phyloP scores from a whole-genome alignment of 2,797 vertebrate species.

The Acipenser oxyrinchus region DNA sequence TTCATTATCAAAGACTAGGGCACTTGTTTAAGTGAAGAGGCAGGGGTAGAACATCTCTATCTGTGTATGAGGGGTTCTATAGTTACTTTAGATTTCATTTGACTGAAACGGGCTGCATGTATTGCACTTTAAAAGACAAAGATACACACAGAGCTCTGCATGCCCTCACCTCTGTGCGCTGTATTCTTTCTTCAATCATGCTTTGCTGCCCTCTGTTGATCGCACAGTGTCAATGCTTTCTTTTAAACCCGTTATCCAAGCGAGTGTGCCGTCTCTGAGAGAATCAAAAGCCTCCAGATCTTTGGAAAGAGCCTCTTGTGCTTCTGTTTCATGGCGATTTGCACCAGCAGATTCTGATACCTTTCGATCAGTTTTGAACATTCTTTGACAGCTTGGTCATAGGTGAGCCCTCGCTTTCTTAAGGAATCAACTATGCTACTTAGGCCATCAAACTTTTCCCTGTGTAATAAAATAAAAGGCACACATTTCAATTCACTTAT shows the following conservation, averaged over 20 bases:
- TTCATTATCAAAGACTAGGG: too few relatives aligned
- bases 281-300: constrained; percentile 53
- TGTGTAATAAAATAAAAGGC: constrained; percentile 36
- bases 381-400: constrained; percentile 55
- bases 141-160: constrained; percentile 23
- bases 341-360: constrained; percentile 55
- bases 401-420: constrained; percentile 59
- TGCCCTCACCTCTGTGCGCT: constrained; percentile 61
- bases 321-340: constrained; percentile 39
- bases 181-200: constrained; percentile 56
- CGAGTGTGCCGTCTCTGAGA: constrained; percentile 42
- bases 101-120: too few relatives aligned
- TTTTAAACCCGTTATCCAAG: constrained; percentile 60
- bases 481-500: not conserved
- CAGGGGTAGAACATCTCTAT: too few relatives aligned
- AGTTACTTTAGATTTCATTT: too few relatives aligned
- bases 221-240: constrained; percentile 45
- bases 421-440: constrained; percentile 54
- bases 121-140: constrained; percentile 6
- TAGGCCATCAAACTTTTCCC: constrained; percentile 57
- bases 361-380: constrained; percentile 53
- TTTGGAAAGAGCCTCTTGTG: constrained; percentile 38
- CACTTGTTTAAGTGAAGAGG: too few relatives aligned
- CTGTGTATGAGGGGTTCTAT: too few relatives aligned
- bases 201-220: constrained; percentile 38